phyloP scores from a whole-genome alignment of 2,113 vertebrate genomes.

The Zosterops borbonicus region DNA sequence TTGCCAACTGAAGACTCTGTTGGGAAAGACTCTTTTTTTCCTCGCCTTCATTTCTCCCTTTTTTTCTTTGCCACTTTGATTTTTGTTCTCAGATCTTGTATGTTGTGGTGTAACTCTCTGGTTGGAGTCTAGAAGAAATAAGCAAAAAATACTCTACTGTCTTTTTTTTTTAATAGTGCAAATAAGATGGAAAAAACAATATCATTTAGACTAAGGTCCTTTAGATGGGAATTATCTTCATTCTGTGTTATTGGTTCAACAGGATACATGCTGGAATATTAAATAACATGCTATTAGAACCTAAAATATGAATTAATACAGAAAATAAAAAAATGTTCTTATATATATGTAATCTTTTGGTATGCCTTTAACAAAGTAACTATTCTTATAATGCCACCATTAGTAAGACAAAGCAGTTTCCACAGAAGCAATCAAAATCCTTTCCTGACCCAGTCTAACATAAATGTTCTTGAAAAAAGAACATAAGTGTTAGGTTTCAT shows the following conservation, averaged over 20 bases:
- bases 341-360: not conserved
- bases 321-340: not conserved
- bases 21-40: constrained; percentile 69
- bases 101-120: constrained; percentile 80
- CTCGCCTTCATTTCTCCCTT: constrained; percentile 1
- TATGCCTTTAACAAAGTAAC: not conserved
- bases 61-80: constrained; percentile 82
- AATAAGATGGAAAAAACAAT: not conserved
- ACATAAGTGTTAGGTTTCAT: not conserved
- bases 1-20: constrained; percentile 85
- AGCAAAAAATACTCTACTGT: not conserved
- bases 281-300: not conserved
- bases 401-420: not conserved
- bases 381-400: not conserved
- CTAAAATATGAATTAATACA: not conserved
- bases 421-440: not conserved
- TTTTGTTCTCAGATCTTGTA: constrained; percentile 78
- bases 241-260: not conserved
- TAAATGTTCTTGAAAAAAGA: not conserved
- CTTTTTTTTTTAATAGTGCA: constrained; percentile 10
- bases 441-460: not conserved
- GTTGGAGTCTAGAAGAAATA: constrained; percentile 74
- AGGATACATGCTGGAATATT: not conserved
- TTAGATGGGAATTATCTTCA: not conserved
- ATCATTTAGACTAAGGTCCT: not conserved